Percentiles rank a stretch among this genome's conserved stretches.
Conservation (phyloP, 2,888 invertebrate genomes). For the Volucella bombylans region DNA sequence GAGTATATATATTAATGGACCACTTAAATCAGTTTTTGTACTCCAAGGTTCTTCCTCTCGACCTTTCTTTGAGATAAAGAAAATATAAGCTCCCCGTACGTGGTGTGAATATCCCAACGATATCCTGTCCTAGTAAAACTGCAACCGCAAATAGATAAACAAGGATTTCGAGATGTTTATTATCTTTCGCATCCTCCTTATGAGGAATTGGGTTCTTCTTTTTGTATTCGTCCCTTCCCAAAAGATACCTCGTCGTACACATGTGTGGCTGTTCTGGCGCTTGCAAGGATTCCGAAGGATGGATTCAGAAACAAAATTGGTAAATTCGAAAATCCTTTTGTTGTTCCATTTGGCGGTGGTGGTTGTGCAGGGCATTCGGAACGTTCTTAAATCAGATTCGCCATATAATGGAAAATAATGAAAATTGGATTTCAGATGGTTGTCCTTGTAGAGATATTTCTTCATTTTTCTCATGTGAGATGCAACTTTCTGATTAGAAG, state of each 20-base stretch:
- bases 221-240: background rate
- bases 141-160: slow-evolving; percentile 41
- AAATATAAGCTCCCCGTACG: slow-evolving; percentile 56
- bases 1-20: slow-evolving; percentile 37
- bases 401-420: slow-evolving; percentile 54
- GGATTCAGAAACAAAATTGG: slow-evolving; percentile 32
- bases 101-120: slow-evolving; percentile 55
- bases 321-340: slow-evolving; percentile 50
- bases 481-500: slow-evolving; percentile 8
- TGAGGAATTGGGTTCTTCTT: slow-evolving; percentile 41
- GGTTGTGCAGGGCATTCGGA: background rate
- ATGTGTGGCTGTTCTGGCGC: no score
- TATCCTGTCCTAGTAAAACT: slow-evolving; percentile 18
- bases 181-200: slow-evolving; percentile 47
- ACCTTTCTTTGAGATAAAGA: background rate
- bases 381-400: slow-evolving; percentile 47
- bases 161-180: slow-evolving; percentile 63
- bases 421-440: slow-evolving; percentile 50
- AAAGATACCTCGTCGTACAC: no score
- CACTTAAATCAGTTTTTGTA: slow-evolving; percentile 47
- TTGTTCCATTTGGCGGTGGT: slow-evolving; percentile 9
- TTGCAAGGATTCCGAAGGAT: background rate
- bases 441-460: background rate
- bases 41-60: no score
- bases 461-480: slow-evolving; percentile 3